These are phyloP conservation scores for Polylopha cassiicola DNA, from an alignment of 2,888 invertebrate species.

Conservation along the genomic window DNA sequence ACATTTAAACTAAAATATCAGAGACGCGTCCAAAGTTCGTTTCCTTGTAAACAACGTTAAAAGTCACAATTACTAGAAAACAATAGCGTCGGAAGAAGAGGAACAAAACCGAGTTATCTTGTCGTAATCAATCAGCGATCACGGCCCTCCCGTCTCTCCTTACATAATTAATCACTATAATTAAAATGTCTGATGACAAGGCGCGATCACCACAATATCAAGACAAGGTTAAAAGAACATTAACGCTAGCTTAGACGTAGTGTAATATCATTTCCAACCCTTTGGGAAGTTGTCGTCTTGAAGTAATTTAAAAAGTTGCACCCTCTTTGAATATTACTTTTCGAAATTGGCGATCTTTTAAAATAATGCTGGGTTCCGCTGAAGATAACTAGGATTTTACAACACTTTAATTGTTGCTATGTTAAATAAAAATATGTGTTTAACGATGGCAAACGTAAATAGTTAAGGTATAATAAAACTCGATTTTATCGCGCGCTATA, in stretches of 20 bases:
- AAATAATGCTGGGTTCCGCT: too few relatives aligned
- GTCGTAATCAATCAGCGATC: slow-evolving; percentile 70
- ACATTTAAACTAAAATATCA: neutral
- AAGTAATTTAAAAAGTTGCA: slow-evolving; percentile 24
- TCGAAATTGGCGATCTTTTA: too few relatives aligned
- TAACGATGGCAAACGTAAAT: too few relatives aligned
- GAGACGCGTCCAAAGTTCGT: slow-evolving; percentile 9
- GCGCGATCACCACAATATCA: slow-evolving; percentile 56
- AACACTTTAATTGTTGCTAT: too few relatives aligned
- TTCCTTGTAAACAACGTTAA: slow-evolving; percentile 50
- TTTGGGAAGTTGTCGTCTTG: slow-evolving; percentile 29
- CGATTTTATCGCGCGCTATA: too few relatives aligned
- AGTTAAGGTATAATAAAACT: too few relatives aligned
- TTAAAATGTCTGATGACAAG: slow-evolving; percentile 74
- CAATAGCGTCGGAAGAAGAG: slow-evolving; percentile 54
- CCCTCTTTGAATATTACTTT: slow-evolving; percentile 24
- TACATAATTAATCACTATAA: slow-evolving; percentile 75
- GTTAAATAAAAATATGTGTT: too few relatives aligned
- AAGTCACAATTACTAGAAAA: slow-evolving; percentile 68
- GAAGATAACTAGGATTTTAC: too few relatives aligned
- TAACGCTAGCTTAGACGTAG: slow-evolving; percentile 32
- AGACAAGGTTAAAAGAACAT: slow-evolving; percentile 41
- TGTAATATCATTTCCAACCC: slow-evolving; percentile 40
- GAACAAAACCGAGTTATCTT: slow-evolving; percentile 49
- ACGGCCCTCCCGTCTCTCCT: slow-evolving; percentile 46